These are phyloP conservation scores for Chymomyza procnemis DNA, from an alignment of 2,888 invertebrate species.

Conservation along the genomic window DNA sequence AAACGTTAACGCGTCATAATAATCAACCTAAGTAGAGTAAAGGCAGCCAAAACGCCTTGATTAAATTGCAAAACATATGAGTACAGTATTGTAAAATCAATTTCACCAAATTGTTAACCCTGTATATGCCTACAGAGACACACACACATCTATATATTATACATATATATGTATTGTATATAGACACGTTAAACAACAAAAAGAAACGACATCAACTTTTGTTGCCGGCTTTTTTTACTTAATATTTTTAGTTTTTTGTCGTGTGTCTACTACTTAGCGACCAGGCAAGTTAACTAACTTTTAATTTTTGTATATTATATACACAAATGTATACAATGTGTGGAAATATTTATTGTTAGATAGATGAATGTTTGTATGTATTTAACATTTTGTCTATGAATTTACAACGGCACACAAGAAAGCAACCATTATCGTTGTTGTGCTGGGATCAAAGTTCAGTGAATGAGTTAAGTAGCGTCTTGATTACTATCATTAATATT, in stretches of 20 bases:
- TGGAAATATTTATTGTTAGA: not conserved
- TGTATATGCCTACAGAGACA: too few relatives aligned
- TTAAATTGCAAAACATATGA: too few relatives aligned
- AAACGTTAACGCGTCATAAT: too few relatives aligned
- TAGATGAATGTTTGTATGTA: not conserved
- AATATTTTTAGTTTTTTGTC: too few relatives aligned
- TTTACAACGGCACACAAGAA: not conserved
- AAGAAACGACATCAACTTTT: not conserved
- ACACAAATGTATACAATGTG: not conserved
- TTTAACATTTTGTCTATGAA: not conserved
- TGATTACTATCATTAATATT: not conserved
- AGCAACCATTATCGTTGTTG: not conserved
- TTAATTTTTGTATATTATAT: not conserved
- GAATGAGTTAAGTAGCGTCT: not conserved
- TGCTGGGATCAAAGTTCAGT: not conserved
- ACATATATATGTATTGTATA: too few relatives aligned
- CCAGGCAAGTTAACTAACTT: not conserved
- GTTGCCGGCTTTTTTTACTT: constrained; percentile 1
- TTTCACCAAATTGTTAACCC: too few relatives aligned
- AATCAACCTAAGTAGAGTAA: too few relatives aligned
- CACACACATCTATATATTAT: too few relatives aligned
- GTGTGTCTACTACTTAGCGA: not conserved
- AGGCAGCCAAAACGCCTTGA: too few relatives aligned
- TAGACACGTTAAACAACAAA: not conserved
- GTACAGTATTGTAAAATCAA: too few relatives aligned